A percentile compares a stretch with the other conserved stretches of the same genome.
These are phyloP conservation scores for Podabrus alpinus DNA, from an alignment of 2,888 invertebrate genomes.

Conservation along the genomic window DNA sequence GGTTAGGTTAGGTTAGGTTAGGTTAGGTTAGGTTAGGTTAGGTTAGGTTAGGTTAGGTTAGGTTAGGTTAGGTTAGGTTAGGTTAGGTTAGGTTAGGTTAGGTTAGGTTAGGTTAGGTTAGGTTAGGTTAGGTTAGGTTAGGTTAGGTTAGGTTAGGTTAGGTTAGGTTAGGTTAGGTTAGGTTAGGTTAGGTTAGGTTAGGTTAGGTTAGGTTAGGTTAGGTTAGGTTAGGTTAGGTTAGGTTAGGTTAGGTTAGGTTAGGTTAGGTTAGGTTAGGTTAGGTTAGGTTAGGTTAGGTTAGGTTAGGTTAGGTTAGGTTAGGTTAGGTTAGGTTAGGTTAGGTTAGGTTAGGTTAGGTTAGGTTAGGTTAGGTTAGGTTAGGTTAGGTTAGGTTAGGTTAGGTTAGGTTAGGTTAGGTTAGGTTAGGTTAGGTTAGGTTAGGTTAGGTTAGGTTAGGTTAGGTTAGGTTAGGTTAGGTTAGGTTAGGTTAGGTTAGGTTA, in stretches of 20 bases:
- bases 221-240: conserved; percentile 10
- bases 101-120: conserved; percentile 14
- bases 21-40: too few relatives aligned
- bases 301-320: conserved; percentile 38
- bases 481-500: too few relatives aligned
- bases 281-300: conserved; percentile 40
- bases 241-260: conserved; percentile 31
- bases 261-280: conserved; percentile 31
- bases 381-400: too few relatives aligned
- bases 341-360: conserved; percentile 31
- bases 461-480: too few relatives aligned
- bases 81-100: conserved; percentile 12
- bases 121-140: conserved; percentile 9
- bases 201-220: conserved; percentile 23
- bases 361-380: too few relatives aligned
- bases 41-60: conserved; percentile 10
- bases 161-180: conserved; percentile 14
- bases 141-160: conserved; percentile 5
- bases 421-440: too few relatives aligned
- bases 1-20: too few relatives aligned
- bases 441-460: too few relatives aligned
- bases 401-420: too few relatives aligned
- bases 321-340: conserved; percentile 32
- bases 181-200: conserved; percentile 28
- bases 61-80: conserved; percentile 14